These are phyloP conservation scores for Forbesichthys agassizii DNA, from an alignment of 2,113 vertebrate species.

Conservation along the genomic window DNA sequence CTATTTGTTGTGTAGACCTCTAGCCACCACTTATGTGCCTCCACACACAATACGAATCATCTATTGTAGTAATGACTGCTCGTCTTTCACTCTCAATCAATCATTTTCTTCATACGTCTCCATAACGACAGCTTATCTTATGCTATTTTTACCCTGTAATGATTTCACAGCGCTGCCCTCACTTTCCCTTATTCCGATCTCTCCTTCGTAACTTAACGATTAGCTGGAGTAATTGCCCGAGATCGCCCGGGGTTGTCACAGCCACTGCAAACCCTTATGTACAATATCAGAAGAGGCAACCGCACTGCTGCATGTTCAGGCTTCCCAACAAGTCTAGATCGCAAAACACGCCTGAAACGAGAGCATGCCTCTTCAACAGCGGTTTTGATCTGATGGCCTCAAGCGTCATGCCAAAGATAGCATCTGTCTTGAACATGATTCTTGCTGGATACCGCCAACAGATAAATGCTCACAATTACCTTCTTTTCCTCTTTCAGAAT, in stretches of 20 bases:
- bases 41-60: conserved; percentile 40
- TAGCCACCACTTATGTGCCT: conserved; percentile 61
- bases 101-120: conserved; percentile 26
- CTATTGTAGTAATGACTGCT: conserved; percentile 37
- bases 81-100: conserved; percentile 28
- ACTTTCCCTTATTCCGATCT: background rate
- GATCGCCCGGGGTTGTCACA: conserved; percentile 40
- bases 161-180: conserved; percentile 23
- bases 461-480: background rate
- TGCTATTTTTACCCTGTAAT: conserved; percentile 31
- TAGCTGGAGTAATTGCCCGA: conserved; percentile 52
- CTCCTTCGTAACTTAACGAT: conserved; percentile 51
- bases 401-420: background rate
- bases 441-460: background rate
- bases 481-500: background rate
- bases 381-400: conserved; percentile 11
- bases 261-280: conserved; percentile 20
- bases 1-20: conserved; percentile 44
- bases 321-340: conserved; percentile 11
- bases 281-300: background rate
- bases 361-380: conserved; percentile 11
- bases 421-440: background rate
- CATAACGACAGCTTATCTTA: conserved; percentile 21
- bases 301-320: no score
- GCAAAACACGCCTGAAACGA: conserved; percentile 13